Evolutionary conservation across 64 coral and sea anemone genomes (phyloP).

Genomic region (Platygyra sinensis): DNA sequence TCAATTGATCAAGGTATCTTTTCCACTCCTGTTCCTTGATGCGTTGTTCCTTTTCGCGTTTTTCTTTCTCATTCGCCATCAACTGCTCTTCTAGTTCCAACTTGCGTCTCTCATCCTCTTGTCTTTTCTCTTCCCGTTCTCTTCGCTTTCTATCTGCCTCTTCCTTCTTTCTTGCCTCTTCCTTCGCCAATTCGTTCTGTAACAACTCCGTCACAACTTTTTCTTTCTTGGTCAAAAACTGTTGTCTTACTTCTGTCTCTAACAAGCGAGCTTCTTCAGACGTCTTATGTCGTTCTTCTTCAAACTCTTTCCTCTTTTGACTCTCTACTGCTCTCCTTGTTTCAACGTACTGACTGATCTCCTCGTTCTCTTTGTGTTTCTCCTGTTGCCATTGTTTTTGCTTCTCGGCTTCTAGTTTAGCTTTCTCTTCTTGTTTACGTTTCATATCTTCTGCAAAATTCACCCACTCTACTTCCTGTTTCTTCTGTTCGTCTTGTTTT

Average conservation of each 20-base stretch:
- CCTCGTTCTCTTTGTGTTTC: slow-evolving; percentile 32
- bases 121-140: slow-evolving; percentile 16
- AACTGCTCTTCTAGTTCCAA: slow-evolving; percentile 24
- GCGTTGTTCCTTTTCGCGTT: slow-evolving; percentile 17
- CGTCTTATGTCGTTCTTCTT: slow-evolving; percentile 12
- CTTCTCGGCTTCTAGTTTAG: slow-evolving; percentile 2
- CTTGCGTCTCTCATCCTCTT: slow-evolving; percentile 26
- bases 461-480: slow-evolving; percentile 12
- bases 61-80: slow-evolving; percentile 30
- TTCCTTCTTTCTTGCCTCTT: slow-evolving; percentile 3
- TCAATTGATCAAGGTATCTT: slow-evolving; percentile 16
- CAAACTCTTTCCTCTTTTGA: slow-evolving; percentile 21
- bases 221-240: slow-evolving; percentile 31
- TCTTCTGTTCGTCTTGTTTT: slow-evolving; percentile 20
- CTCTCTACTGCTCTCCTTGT: slow-evolving; percentile 3
- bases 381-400: slow-evolving; percentile 14
- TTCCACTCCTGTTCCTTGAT: slow-evolving; percentile 24
- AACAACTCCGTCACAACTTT: slow-evolving; percentile 20
- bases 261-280: slow-evolving; percentile 16
- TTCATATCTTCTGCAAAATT: slow-evolving; percentile 25
- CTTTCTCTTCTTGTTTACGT: slow-evolving; percentile 13
- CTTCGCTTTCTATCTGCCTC: slow-evolving; percentile 13
- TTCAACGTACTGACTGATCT: slow-evolving; percentile 30
- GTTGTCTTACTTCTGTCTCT: slow-evolving; percentile 20
- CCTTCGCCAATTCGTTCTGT: slow-evolving; percentile 8